A percentile compares a stretch with the other conserved stretches of the same genome.
Conservation (phyloP, 2,113 vertebrate species). For the Mesitornis unicolor region DNA sequence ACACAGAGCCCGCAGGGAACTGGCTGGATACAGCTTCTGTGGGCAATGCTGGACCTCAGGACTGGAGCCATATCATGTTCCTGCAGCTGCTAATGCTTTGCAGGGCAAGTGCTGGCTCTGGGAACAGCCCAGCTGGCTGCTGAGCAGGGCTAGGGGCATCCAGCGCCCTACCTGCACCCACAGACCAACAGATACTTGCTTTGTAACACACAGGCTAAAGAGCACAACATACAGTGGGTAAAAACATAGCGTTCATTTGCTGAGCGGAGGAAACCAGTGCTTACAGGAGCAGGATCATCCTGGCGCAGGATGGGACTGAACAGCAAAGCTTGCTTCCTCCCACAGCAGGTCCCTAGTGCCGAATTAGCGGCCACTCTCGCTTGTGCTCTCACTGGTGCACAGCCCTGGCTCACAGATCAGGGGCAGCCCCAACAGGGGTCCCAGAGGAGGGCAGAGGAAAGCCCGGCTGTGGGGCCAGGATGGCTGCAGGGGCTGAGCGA, state of each 20-base stretch:
- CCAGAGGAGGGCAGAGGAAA: background rate
- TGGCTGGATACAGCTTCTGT: background rate
- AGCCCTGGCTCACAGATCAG: fast-evolving
- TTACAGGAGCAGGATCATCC: background rate
- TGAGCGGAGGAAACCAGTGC: background rate
- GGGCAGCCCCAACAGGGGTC: background rate
- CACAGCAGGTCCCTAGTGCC: fast-evolving
- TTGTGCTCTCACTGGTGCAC: background rate
- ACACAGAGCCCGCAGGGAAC: background rate
- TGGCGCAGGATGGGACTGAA: background rate
- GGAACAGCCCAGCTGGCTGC: background rate
- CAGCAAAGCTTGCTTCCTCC: background rate
- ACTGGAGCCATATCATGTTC: background rate
- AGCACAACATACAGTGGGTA: background rate
- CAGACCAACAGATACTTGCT: background rate
- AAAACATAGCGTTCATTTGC: background rate
- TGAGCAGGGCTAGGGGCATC: background rate
- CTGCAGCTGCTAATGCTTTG: background rate
- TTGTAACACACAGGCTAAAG: background rate
- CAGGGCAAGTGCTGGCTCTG: fast-evolving
- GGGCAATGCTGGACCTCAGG: background rate
- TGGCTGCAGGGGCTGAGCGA: background rate
- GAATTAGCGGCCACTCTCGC: background rate
- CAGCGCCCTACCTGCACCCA: background rate
- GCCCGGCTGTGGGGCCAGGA: background rate